Conservation (phyloP, 2,113 vertebrate species). For the Barnardius zonarius region DNA sequence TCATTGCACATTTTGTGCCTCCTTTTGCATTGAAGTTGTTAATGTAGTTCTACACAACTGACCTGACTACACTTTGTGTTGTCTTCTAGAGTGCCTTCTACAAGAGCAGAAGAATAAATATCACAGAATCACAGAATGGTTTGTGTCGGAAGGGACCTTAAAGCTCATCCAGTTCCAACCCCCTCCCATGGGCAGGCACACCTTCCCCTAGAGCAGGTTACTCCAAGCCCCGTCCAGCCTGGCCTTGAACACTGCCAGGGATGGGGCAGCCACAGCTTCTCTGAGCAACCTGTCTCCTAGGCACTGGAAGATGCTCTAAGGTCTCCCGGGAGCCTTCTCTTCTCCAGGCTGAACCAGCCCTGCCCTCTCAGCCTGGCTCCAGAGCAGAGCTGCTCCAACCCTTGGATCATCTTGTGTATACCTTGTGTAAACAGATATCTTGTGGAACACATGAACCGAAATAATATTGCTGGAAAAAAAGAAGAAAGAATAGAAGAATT, state of each 20-base stretch:
- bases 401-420: not conserved
- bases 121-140: not conserved
- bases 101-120: not conserved
- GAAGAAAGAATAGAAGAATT: not conserved
- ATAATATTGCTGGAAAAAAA: not conserved
- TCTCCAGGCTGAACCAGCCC: not conserved
- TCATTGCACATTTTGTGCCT: constrained; percentile 1
- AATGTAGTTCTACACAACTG: not conserved
- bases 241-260: not conserved
- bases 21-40: constrained; percentile 32
- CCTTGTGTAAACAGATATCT: not conserved
- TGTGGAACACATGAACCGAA: constrained; percentile 32
- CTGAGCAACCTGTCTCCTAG: not conserved
- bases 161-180: not conserved
- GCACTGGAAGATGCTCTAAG: not conserved
- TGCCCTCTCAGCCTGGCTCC: not conserved
- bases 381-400: not conserved
- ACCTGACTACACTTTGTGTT: not conserved
- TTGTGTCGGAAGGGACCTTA: not conserved
- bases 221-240: not conserved
- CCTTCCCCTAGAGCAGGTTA: not conserved
- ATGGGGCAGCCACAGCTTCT: not conserved
- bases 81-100: not conserved
- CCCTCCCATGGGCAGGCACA: too few relatives aligned
- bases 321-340: not conserved